A percentile compares a stretch with the other conserved stretches of the same genome.
Evolutionary conservation across 2,888 invertebrate genomes (phyloP).

Genomic region (Chymomyza procnemis): DNA sequence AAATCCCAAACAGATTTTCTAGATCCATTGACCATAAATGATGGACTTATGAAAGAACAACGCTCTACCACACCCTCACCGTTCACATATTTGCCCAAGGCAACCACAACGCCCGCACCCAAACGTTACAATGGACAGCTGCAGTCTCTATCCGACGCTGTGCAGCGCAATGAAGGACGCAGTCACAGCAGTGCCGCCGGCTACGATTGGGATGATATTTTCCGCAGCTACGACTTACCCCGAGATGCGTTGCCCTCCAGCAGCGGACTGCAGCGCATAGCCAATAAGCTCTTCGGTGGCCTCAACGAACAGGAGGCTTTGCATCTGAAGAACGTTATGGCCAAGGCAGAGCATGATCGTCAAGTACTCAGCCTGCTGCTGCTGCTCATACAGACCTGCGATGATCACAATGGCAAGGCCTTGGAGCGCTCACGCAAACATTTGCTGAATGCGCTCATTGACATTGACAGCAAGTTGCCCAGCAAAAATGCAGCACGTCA

Average conservation of each 20-base stretch:
- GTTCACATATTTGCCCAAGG: slow-evolving; percentile 68
- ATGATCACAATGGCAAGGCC: slow-evolving; percentile 85
- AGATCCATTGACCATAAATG: slow-evolving; percentile 86
- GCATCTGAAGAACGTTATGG: slow-evolving; percentile 89
- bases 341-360: slow-evolving; percentile 87
- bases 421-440: slow-evolving; percentile 85
- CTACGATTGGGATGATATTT: slow-evolving; percentile 78
- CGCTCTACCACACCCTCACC: slow-evolving; percentile 75
- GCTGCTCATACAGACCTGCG: slow-evolving; percentile 88
- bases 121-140: slow-evolving; percentile 23
- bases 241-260: slow-evolving; percentile 80
- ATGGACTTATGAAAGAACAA: slow-evolving; percentile 80
- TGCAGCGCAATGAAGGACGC: slow-evolving; percentile 1
- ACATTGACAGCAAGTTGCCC: slow-evolving; percentile 80
- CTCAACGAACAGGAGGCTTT: slow-evolving; percentile 87
- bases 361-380: slow-evolving; percentile 86
- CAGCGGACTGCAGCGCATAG: slow-evolving; percentile 83
- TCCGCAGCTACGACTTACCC: slow-evolving; percentile 80
- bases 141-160: slow-evolving; percentile 3
- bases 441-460: slow-evolving; percentile 84
- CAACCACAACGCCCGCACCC: slow-evolving; percentile 72
- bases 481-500: slow-evolving; percentile 34
- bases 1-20: slow-evolving; percentile 83
- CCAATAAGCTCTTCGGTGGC: slow-evolving; percentile 87
- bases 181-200: not conserved